Conservation (phyloP, 2,113 vertebrate species). For the Natator depressus region DNA sequence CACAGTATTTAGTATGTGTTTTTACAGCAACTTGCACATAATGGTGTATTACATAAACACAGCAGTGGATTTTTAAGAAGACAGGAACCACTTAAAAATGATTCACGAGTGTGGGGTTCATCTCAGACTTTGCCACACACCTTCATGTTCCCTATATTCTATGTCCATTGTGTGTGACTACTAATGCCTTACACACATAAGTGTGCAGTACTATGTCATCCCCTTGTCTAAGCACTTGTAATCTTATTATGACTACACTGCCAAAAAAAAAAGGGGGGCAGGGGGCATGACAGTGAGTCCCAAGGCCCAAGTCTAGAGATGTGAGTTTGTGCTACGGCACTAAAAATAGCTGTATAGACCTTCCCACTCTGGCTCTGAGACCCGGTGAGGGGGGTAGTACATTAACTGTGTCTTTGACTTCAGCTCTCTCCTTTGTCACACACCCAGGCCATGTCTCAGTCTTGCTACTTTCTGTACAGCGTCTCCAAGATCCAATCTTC, state of each 20-base stretch:
- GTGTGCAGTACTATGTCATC: not conserved
- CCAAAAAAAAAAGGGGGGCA: not conserved
- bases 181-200: not conserved
- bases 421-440: not conserved
- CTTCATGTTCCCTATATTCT: not conserved
- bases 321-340: not conserved
- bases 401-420: not conserved
- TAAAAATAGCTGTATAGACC: not conserved
- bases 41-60: not conserved
- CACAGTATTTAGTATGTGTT: not conserved
- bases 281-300: not conserved
- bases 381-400: not conserved
- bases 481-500: not conserved
- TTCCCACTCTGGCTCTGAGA: not conserved
- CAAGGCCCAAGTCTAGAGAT: not conserved
- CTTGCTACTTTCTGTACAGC: not conserved
- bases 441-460: not conserved
- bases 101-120: not conserved
- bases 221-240: not conserved
- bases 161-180: rapidly evolving
- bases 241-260: not conserved
- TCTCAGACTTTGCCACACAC: not conserved
- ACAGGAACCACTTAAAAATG: not conserved
- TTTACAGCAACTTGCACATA: not conserved
- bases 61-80: not conserved